Conservation (phyloP, 2,113 vertebrate species). For the Grammomys surdaster region DNA sequence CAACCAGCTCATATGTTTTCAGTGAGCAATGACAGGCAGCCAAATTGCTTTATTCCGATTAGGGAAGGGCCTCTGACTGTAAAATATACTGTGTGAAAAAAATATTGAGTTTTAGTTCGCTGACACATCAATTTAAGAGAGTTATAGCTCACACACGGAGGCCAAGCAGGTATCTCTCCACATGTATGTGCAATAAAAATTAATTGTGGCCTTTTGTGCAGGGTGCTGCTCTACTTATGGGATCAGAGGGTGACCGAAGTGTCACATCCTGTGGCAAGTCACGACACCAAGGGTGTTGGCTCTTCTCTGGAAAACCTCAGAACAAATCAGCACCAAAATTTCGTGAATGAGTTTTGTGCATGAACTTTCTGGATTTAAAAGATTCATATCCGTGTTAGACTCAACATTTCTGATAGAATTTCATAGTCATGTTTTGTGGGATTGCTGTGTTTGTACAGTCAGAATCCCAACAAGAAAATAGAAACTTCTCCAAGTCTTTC, state of each 20-base stretch:
- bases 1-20: constrained; percentile 90
- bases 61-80: constrained; percentile 89
- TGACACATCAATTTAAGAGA: constrained; percentile 91
- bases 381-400: not conserved
- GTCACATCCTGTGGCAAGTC: constrained; percentile 68
- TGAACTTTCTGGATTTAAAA: constrained; percentile 47
- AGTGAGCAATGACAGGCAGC: constrained; percentile 90
- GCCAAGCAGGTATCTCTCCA: constrained; percentile 88
- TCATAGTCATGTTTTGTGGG: not conserved
- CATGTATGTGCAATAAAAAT: constrained; percentile 90
- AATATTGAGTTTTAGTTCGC: constrained; percentile 90
- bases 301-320: constrained; percentile 41
- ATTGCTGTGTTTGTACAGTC: not conserved
- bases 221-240: constrained; percentile 73
- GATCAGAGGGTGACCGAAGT: constrained; percentile 75
- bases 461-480: constrained; percentile 48
- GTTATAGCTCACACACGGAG: constrained; percentile 88
- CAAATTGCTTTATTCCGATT: constrained; percentile 92
- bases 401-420: not conserved
- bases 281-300: constrained; percentile 4
- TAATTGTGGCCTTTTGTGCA: constrained; percentile 87
- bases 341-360: constrained; percentile 12
- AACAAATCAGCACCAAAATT: constrained; percentile 41
- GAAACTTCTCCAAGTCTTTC: constrained; percentile 65
- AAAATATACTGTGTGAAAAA: constrained; percentile 89